Percentiles rank a stretch among this genome's conserved stretches.
Evolutionary conservation across 2,113 vertebrate species (phyloP).

Genomic region (Odontesthes bonariensis): DNA sequence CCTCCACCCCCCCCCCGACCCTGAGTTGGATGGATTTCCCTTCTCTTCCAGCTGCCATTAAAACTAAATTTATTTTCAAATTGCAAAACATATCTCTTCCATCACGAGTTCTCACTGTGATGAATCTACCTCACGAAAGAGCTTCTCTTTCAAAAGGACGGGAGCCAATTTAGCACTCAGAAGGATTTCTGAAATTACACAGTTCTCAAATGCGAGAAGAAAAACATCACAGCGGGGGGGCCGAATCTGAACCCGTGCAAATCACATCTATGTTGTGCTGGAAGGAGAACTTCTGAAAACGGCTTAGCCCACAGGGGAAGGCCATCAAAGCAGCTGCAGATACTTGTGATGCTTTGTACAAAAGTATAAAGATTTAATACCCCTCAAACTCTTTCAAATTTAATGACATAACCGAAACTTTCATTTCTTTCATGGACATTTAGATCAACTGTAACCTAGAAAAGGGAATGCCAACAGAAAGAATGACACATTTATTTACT

Average conservation of each 20-base stretch:
- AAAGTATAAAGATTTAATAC: conserved; percentile 31
- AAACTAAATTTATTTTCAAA: neutral
- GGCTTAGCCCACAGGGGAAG: conserved; percentile 21
- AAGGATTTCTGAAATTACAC: conserved; percentile 14
- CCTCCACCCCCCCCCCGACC: no score
- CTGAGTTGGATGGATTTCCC: no score
- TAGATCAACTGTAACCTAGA: conserved; percentile 3
- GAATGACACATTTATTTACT: neutral
- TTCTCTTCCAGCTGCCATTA: no score
- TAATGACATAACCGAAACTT: conserved; percentile 13
- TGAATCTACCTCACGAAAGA: conserved; percentile 5
- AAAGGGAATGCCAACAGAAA: neutral
- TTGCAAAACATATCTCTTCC: neutral
- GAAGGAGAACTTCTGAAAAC: conserved; percentile 17
- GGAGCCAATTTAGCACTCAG: neutral
- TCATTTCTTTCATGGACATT: conserved; percentile 27
- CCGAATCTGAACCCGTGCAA: neutral
- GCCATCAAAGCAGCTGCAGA: conserved; percentile 34
- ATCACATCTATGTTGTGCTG: conserved; percentile 7
- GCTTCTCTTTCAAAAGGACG: neutral
- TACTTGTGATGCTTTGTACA: conserved; percentile 15
- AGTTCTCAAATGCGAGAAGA: neutral
- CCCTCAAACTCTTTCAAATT: neutral
- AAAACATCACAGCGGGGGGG: conserved; percentile 44
- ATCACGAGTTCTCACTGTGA: neutral